A percentile compares a stretch with the other conserved stretches of the same genome.
Conservation (phyloP, 2,113 vertebrate species). For the Varanus salvator region DNA sequence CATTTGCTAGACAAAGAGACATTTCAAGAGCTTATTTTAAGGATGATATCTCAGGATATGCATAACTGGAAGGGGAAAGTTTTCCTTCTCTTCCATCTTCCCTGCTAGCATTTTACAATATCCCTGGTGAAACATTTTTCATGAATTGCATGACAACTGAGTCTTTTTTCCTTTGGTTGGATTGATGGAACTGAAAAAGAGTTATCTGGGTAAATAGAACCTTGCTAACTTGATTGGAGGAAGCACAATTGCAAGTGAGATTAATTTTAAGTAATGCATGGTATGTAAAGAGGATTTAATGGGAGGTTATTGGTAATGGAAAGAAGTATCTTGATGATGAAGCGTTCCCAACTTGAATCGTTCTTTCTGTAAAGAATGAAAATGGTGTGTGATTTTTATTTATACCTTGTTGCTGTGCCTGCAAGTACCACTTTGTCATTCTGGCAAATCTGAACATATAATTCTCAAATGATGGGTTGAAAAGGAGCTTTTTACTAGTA, state of each 20-base stretch:
- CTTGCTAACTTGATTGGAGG: conserved; percentile 31
- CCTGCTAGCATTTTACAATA: background rate
- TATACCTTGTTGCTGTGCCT: background rate
- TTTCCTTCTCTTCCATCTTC: background rate
- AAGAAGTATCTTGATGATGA: conserved; percentile 7
- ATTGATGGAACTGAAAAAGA: conserved; percentile 29
- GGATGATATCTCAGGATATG: conserved; percentile 34
- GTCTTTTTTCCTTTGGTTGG: conserved; percentile 18
- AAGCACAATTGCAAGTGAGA: conserved; percentile 7
- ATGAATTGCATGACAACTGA: conserved; percentile 7
- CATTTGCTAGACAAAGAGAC: conserved; percentile 39
- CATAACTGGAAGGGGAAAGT: conserved; percentile 31
- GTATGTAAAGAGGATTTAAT: conserved; percentile 29
- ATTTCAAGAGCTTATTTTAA: conserved; percentile 22
- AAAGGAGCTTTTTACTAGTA: background rate
- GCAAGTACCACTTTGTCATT: background rate
- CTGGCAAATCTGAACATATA: background rate
- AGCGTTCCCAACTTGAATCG: background rate
- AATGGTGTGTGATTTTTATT: background rate
- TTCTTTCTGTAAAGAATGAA: background rate
- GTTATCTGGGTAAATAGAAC: background rate
- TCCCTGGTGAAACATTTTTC: conserved; percentile 25
- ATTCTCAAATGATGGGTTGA: background rate
- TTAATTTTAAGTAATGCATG: conserved; percentile 18
- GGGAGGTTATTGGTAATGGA: background rate